phyloP scores from a whole-genome alignment of 2,888 invertebrate genomes.

The Ferdinandea cuprea region DNA sequence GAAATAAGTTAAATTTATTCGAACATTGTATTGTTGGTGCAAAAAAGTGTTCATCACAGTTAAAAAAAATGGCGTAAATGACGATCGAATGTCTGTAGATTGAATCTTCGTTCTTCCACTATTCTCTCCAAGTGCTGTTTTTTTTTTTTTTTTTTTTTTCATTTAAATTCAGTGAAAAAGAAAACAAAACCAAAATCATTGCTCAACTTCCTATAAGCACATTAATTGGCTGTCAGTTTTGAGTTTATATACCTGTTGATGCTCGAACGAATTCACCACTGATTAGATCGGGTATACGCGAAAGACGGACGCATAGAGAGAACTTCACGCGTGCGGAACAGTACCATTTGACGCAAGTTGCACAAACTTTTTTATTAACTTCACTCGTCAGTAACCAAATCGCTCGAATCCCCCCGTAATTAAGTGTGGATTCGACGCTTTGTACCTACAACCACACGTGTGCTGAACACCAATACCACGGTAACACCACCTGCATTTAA shows the following conservation, averaged over 20 bases:
- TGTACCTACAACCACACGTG: constrained; percentile 38
- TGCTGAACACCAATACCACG: constrained; percentile 49
- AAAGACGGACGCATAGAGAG: constrained; percentile 30
- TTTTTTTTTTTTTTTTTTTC: constrained; percentile 4
- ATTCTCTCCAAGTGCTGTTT: constrained; percentile 28
- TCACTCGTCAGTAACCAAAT: constrained; percentile 13
- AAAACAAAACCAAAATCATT: constrained; percentile 32
- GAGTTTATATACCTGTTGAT: constrained; percentile 54
- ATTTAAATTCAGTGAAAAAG: constrained; percentile 29
- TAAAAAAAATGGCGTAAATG: constrained; percentile 17
- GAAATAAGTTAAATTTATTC: constrained; percentile 7
- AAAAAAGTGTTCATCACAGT: constrained; percentile 16
- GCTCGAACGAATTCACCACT: constrained; percentile 52
- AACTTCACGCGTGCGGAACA: constrained; percentile 65
- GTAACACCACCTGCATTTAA: constrained; percentile 55
- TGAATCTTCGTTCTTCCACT: constrained; percentile 33
- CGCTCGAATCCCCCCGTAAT: constrained; percentile 2
- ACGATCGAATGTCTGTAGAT: constrained; percentile 28
- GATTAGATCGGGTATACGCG: constrained; percentile 41
- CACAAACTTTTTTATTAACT: constrained; percentile 51
- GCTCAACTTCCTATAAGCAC: constrained; percentile 12
- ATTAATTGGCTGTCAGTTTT: constrained; percentile 57
- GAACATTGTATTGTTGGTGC: neutral
- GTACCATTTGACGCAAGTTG: constrained; percentile 54
- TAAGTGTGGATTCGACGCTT: constrained; percentile 16